Evolutionary conservation across 2,797 vertebrate species (phyloP), one percentile per base, ranked within the genome.

Genomic region (Phyllotis vaccarum): DNA sequence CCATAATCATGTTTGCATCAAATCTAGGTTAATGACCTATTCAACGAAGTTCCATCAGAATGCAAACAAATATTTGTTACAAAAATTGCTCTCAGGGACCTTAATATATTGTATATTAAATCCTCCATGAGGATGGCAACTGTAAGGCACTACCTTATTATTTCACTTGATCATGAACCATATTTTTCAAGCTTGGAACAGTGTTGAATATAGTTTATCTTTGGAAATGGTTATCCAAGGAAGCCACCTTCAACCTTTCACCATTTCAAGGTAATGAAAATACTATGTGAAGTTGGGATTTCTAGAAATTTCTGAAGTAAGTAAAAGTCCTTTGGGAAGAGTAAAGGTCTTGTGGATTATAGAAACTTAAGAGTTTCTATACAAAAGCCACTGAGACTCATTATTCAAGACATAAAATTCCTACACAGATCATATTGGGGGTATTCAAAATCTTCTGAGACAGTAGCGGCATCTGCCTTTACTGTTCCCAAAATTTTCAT

Each of bases 301-400:
- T 94, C 52, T 79, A 89, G 37, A 92, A 82, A 93, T 66, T 27
- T 60, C 31, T 52, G 31, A 60, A 74, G 14, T 78, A 68, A 95
- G 19, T 74, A 88, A 92, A 93, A 88, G 76, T 12, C 22, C 40
- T 68, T 92, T 81, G 19, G 54, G 49, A 6, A 93, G 49, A 52
- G 19, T 37, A 3, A 93, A 52, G 27, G 7, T 58, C 68, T 95
- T 52, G 87, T 11, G 66, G 16, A 16, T 2, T 78, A 22, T 5
- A 88, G 19, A 8, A 10, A 86, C 37, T 78, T 49, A n/a, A n/a
- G n/a, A n/a, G n/a, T n/a, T n/a, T n/a, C n/a, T n/a, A n/a, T n/a
- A 90, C 0, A 56, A 74, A 92, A 92, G 10, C 21, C 58, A 89
- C 14, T 43, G 37, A 70, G 64, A 62, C 4, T 81, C 31, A n/a